A percentile compares a stretch with the other conserved stretches of the same genome.
Evolutionary conservation across 2,113 vertebrate species (phyloP).

Genomic region (Mus musculus): DNA sequence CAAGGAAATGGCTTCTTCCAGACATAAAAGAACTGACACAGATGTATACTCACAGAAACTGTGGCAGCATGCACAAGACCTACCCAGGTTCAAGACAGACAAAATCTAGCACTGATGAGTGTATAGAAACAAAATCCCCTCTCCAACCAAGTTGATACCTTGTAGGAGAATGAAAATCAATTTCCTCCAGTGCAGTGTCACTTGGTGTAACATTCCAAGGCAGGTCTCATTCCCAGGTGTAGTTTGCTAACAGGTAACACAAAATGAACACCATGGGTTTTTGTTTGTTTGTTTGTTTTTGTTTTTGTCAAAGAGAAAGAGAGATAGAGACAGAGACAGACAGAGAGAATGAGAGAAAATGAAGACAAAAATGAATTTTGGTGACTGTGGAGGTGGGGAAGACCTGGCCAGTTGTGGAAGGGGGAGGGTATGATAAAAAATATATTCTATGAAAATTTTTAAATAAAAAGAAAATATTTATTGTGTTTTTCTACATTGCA

Average conservation of each 20-base stretch:
- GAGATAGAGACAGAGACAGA: too few species aligned
- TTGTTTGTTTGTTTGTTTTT: too few species aligned
- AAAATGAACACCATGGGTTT: neutral
- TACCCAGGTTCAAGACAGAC: neutral
- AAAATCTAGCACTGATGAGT: neutral
- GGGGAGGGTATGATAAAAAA: neutral
- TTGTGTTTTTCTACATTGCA: neutral
- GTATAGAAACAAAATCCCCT: neutral
- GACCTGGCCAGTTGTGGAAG: neutral
- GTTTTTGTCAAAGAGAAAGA: too few species aligned
- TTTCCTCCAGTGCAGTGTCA: neutral
- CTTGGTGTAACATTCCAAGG: neutral
- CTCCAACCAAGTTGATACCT: neutral
- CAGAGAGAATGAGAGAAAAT: too few species aligned
- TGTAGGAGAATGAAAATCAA: neutral
- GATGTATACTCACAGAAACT: neutral
- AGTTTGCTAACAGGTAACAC: neutral
- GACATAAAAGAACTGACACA: neutral
- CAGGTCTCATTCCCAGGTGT: neutral
- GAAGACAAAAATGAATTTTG: neutral
- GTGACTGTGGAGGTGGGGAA: neutral
- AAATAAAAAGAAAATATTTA: neutral
- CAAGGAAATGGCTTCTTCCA: neutral
- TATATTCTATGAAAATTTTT: neutral
- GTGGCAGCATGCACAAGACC: neutral